A percentile compares a stretch with the other conserved stretches of the same genome.
These are phyloP conservation scores for Chrysaora quinquecirrha DNA, from an alignment of 30 jellyfish, hydroid and myxozoan genomes.

Conservation along the genomic window DNA sequence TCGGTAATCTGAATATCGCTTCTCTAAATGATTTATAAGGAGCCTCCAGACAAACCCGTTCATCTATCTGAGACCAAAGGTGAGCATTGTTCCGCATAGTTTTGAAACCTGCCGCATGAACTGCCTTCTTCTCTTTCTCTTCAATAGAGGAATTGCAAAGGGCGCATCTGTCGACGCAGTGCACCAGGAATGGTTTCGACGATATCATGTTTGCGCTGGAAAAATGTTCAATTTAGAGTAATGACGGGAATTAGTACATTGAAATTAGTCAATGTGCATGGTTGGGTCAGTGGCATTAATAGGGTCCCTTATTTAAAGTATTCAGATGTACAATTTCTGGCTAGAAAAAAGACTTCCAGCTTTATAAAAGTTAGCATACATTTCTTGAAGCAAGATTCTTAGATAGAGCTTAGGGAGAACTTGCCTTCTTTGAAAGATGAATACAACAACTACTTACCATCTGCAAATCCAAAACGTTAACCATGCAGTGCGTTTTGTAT, in stretches of 20 bases:
- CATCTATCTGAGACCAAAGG: slow-evolving; percentile 27
- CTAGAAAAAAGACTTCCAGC: too few relatives aligned
- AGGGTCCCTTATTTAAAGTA: too few relatives aligned
- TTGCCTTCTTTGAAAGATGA: too few relatives aligned
- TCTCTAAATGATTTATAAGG: slow-evolving; percentile 43
- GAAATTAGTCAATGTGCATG: too few relatives aligned
- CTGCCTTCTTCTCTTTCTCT: slow-evolving; percentile 24
- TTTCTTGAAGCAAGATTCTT: too few relatives aligned
- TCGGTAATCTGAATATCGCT: slow-evolving; percentile 30
- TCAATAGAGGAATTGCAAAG: slow-evolving; percentile 25
- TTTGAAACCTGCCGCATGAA: slow-evolving; percentile 34
- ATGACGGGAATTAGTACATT: slow-evolving; percentile 18
- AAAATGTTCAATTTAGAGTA: slow-evolving; percentile 4
- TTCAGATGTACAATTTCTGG: too few relatives aligned
- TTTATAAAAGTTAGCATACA: too few relatives aligned
- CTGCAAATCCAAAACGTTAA: too few relatives aligned
- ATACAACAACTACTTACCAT: too few relatives aligned
- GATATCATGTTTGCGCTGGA: slow-evolving; percentile 34
- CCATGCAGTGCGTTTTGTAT: too few relatives aligned
- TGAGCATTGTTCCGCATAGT: slow-evolving; percentile 12
- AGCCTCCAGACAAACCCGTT: slow-evolving; percentile 38
- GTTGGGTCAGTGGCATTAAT: too few relatives aligned
- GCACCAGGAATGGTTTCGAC: slow-evolving; percentile 13
- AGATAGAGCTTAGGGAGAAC: too few relatives aligned
- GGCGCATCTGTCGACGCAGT: slow-evolving; percentile 28